A percentile compares a stretch with the other conserved stretches of the same genome.
Conservation (phyloP, 2,888 invertebrate genomes). For the Plutella xylostella region DNA sequence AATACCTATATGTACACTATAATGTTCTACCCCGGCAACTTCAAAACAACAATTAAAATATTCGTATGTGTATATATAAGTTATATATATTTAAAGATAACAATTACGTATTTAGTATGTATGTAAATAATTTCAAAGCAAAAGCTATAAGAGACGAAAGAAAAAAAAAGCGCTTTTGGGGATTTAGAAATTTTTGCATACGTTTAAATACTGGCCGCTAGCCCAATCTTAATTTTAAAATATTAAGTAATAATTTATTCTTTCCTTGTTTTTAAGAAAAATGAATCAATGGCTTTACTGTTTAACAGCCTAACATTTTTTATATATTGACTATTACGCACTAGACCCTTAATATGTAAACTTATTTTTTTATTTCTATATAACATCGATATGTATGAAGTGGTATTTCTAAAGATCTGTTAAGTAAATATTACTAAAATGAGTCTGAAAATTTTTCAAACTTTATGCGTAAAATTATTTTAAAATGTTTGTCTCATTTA, state of each 20-base stretch:
- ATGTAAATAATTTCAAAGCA: conserved; percentile 29
- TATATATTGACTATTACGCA: conserved; percentile 61
- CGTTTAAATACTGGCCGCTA: too few species aligned
- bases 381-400: conserved; percentile 68
- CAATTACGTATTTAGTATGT: conserved; percentile 5
- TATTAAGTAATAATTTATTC: too few species aligned
- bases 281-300: too few species aligned
- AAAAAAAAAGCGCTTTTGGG: background rate
- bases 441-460: too few species aligned
- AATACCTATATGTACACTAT: conserved; percentile 45
- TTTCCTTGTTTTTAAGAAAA: conserved; percentile 1
- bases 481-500: too few species aligned
- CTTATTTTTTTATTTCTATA: conserved; percentile 54
- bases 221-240: too few species aligned
- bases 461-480: too few species aligned
- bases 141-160: conserved; percentile 32
- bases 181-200: too few species aligned
- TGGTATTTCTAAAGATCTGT: conserved; percentile 45
- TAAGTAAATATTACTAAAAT: background rate
- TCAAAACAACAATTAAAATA: conserved; percentile 35
- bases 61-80: conserved; percentile 32
- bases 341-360: conserved; percentile 37
- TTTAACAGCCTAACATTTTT: conserved; percentile 55
- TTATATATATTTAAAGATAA: conserved; percentile 2
- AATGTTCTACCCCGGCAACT: conserved; percentile 39